A percentile compares a stretch with the other conserved stretches of the same genome.
Evolutionary conservation across 2,113 vertebrate species (phyloP).

Genomic region (Progne subis): DNA sequence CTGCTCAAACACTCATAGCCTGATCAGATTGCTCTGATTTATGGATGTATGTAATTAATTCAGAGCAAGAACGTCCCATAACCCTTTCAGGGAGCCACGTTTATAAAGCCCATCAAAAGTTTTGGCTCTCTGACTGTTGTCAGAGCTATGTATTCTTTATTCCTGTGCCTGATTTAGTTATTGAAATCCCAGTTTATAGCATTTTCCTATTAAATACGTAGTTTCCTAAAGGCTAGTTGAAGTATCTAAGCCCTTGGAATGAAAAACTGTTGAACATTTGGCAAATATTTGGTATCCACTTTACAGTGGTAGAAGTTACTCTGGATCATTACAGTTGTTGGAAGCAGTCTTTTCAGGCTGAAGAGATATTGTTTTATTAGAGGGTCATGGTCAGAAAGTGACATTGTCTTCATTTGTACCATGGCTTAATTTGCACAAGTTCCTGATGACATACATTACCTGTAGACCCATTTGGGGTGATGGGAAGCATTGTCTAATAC

Average conservation of each 20-base stretch:
- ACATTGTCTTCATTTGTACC: not conserved
- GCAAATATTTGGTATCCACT: not conserved
- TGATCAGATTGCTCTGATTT: not conserved
- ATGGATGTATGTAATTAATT: not conserved
- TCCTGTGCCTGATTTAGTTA: not conserved
- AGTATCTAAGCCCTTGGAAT: not conserved
- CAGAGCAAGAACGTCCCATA: not conserved
- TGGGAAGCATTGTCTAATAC: not conserved
- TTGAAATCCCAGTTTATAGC: constrained; percentile 2
- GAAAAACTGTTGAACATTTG: not conserved
- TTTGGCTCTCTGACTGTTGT: not conserved
- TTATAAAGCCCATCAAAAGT: not conserved
- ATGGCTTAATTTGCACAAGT: not conserved
- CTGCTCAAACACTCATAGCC: not conserved
- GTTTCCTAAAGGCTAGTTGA: not conserved
- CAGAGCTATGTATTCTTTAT: not conserved
- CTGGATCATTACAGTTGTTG: not conserved
- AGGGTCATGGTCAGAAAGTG: not conserved
- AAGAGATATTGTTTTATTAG: not conserved
- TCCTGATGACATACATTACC: not conserved
- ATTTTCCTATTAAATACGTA: not conserved
- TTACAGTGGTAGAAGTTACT: not conserved
- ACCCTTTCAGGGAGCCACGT: not conserved
- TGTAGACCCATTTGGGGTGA: rapidly evolving
- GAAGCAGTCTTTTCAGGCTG: not conserved